Percentiles rank a stretch among this genome's conserved stretches.
These are phyloP conservation scores for Reticulitermes lucifugus DNA, from an alignment of 2,888 invertebrate genomes.

Conservation along the genomic window DNA sequence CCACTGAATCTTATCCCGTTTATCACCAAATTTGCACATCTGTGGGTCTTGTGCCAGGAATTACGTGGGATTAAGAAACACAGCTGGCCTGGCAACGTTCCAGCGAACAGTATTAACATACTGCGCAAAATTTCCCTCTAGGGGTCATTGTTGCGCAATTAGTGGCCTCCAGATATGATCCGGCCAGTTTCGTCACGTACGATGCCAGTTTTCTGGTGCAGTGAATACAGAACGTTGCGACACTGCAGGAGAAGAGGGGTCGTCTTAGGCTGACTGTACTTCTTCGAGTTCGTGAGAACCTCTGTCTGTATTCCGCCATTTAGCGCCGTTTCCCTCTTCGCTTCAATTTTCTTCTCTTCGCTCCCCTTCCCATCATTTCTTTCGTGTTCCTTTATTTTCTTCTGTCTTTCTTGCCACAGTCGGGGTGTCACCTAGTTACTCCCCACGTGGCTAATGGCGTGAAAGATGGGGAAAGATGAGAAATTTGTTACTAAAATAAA, in stretches of 20 bases:
- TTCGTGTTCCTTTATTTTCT: no score
- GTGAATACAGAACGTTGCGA: not conserved
- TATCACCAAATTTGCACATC: slow-evolving; percentile 4
- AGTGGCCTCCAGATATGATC: not conserved
- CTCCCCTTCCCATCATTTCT: no score
- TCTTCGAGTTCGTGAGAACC: not conserved
- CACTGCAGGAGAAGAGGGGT: not conserved
- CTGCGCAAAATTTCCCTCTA: not conserved
- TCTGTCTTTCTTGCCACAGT: no score
- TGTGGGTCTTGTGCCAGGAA: not conserved
- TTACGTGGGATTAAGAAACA: not conserved
- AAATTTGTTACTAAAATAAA: no score
- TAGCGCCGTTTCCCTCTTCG: no score
- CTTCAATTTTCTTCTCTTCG: no score
- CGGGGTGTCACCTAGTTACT: no score
- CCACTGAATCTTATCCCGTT: not conserved
- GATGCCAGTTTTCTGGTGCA: not conserved
- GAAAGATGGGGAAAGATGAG: no score
- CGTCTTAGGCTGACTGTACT: not conserved
- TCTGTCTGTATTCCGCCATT: no score
- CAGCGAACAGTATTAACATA: not conserved
- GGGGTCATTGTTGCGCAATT: not conserved
- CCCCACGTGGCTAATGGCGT: no score
- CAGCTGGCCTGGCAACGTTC: not conserved
- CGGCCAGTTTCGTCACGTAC: not conserved